These are phyloP conservation scores for Solenodon paradoxus DNA, from an alignment of 2,113 vertebrate genomes.

Conservation along the genomic window DNA sequence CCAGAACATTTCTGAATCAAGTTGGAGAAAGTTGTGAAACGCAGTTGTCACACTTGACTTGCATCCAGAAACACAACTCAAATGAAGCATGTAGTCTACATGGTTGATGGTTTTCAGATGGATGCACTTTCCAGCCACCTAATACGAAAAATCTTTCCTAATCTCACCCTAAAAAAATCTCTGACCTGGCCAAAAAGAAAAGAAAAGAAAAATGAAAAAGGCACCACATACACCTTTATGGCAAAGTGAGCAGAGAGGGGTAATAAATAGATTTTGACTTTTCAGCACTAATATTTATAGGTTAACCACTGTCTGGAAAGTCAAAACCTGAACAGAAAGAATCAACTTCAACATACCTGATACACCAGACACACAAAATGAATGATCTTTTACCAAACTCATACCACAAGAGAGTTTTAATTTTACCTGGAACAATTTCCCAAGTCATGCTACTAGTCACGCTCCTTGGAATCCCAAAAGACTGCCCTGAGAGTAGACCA, in stretches of 20 bases:
- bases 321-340: background rate
- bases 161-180: constrained; percentile 60
- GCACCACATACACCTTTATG: background rate
- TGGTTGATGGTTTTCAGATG: constrained; percentile 78
- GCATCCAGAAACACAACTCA: constrained; percentile 75
- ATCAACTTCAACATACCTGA: background rate
- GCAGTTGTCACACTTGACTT: constrained; percentile 76
- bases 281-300: background rate
- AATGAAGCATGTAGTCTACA: constrained; percentile 74
- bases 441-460: background rate
- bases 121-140: constrained; percentile 69
- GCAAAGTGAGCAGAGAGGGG: background rate
- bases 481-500: background rate
- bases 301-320: background rate
- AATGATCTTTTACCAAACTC: background rate
- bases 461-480: background rate
- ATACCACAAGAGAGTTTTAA: background rate
- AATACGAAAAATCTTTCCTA: constrained; percentile 73
- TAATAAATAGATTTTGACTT: background rate
- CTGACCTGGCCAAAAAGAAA: constrained; percentile 51
- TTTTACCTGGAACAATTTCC: background rate
- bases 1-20: constrained; percentile 61
- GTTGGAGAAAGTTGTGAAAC: constrained; percentile 70
- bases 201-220: background rate
- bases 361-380: background rate